Evolutionary conservation across 1,140 invertebrate species (phyloP), one percentile per base, ranked within the genome.

Genomic region (Acromyrmex heyeri): DNA sequence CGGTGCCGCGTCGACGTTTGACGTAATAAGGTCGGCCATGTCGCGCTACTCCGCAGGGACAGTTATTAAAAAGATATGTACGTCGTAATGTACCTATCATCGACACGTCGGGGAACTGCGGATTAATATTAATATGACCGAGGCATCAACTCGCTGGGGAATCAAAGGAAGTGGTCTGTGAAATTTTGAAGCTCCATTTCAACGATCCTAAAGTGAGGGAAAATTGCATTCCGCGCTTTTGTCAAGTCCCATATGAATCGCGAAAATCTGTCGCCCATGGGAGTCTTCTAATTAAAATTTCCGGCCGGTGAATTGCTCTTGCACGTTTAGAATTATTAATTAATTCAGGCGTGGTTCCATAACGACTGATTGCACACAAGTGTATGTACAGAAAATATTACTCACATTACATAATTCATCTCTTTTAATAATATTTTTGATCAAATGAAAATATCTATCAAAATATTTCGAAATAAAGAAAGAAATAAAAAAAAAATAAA

Each of bases 11-110:
- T 55, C 55, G 27, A 70, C 67, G 55, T 88, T 81, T 85, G 57
- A 87, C 69, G 64, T 75, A 83, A 57, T 77, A 87, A 34, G 69
- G 48, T 83, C 64, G 72, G 72, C 14, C 30, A 62, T 10, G 48
- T 53, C 48, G 34, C 67, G 5, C 7, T 38, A 50, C 0, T 27
- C 21, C 38, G 69, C 55, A 16, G n/a, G 27, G 24, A 27, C 50
- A 82, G 72, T 86, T 82, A 86, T 90, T 88, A 86, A 86, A 89
- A 88, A 76, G 27, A 38, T 70, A 72, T 21, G 30, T 48, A 1
- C 8, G 7, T 4, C 62, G 57, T 50, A 67, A 75, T 27, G 44
- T 3, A 44, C 14, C 7, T 12, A 27, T 21, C 12, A 57, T 34
- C 57, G 24, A 44, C 21, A 69, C 53, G 21, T 73, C 34, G 24